Base-by-base conservation (phyloP, 2,888 invertebrate species). In the Brachypterus glaber region DNA sequence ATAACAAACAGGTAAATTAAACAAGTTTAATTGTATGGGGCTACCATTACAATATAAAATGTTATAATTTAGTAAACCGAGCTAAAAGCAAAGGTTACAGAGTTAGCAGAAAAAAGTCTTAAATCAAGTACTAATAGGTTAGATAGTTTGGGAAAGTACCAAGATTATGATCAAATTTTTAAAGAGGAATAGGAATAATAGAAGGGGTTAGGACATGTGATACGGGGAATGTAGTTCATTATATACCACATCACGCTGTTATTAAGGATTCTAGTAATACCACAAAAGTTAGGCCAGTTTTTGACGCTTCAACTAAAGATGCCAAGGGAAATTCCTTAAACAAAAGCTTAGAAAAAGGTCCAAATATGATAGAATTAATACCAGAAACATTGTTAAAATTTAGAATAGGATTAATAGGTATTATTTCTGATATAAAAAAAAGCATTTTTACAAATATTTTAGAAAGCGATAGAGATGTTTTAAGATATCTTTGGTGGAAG, bases 231-330 rank as follows among this genome's bases (percentile, higher is more conserved):
- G n/a, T n/a, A 8, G 27, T 37, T 3, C 26, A 39, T 15, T 52
- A 40, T 29, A 38, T 52, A 9, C 48, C 46, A 5, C 55, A 55
- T 42, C 53, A 50, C 17, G 46, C 48, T 8, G 49, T 56, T 2
- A 33, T 50, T 8, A 41, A 47, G 12, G 43, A 45, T 1, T 33
- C 45, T 2, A 51, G 50, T 36, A 27, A 41, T 3, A 55, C 51
- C 2, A 51, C 52, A 2, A 52, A 49, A 24, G 31, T 54, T 1
- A 26, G 54, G 12, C 52, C 54, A 2, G 54, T 55, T 1, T 52
- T 53, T 41, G 48, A 55, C 24, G 53, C 52, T 12, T 52, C 50
- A 12, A 37, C 46, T 2, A 38, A 37, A 35, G 41, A 49, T 2
- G 3, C 16, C 1, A 29, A 40, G 1, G 50, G 49, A 1, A 5